phyloP scores from a whole-genome alignment of 2,888 invertebrate genomes.

The Erebia ligea region DNA sequence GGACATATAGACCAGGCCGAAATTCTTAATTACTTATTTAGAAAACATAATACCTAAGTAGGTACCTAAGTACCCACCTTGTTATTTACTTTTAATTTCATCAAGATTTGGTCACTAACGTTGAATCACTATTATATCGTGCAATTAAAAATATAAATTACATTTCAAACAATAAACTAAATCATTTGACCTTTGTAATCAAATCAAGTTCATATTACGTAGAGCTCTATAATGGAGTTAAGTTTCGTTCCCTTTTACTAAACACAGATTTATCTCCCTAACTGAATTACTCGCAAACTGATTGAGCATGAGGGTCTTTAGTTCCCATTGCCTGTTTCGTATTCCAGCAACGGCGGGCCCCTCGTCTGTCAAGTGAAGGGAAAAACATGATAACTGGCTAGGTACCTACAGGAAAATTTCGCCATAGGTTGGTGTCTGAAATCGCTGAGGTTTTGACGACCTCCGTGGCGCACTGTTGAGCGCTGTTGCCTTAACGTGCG shows the following conservation, averaged over 20 bases:
- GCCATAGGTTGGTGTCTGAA: too few relatives aligned
- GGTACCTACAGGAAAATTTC: too few relatives aligned
- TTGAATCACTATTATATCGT: neutral
- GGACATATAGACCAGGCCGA: too few relatives aligned
- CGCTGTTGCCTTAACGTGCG: too few relatives aligned
- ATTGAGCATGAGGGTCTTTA: constrained; percentile 65
- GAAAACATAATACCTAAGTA: too few relatives aligned
- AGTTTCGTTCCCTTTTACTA: constrained; percentile 59
- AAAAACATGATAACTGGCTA: constrained; percentile 1
- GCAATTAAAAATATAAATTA: constrained; percentile 14
- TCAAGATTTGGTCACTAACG: neutral
- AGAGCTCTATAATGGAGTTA: constrained; percentile 69
- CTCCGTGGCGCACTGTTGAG: too few relatives aligned
- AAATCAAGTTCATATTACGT: constrained; percentile 44
- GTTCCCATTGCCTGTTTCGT: constrained; percentile 54
- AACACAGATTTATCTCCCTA: constrained; percentile 80
- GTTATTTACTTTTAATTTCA: neutral
- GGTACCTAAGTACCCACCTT: neutral
- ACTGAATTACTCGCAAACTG: constrained; percentile 75
- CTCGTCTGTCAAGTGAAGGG: constrained; percentile 39
- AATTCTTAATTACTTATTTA: too few relatives aligned
- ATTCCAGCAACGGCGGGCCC: constrained; percentile 57
- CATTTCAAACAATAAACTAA: constrained; percentile 20
- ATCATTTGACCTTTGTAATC: constrained; percentile 36
- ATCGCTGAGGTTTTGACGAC: too few relatives aligned